Conservation (phyloP, 2,888 invertebrate species). For the Hypolimnas misippus region DNA sequence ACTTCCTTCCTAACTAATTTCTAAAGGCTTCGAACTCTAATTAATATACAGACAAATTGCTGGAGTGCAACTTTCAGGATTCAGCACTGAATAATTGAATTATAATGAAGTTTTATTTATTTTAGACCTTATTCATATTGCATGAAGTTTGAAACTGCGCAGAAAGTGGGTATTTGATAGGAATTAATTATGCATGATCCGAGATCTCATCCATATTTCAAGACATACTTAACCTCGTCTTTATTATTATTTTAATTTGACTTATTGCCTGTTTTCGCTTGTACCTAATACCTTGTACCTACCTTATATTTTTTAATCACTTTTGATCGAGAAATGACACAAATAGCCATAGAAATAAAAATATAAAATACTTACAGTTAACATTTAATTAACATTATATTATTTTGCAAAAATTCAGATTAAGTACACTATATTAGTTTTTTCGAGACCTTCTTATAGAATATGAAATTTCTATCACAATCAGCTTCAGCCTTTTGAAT, state of each 20-base stretch:
- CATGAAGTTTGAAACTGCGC: neutral
- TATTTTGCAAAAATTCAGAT: too few relatives aligned
- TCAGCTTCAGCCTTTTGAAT: too few relatives aligned
- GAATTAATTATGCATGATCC: constrained; percentile 22
- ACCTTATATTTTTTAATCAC: too few relatives aligned
- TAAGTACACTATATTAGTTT: too few relatives aligned
- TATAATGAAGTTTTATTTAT: neutral
- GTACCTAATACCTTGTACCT: neutral
- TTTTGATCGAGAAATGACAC: too few relatives aligned
- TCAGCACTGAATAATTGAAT: constrained; percentile 10
- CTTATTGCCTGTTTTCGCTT: neutral
- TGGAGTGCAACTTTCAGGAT: neutral
- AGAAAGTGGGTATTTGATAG: constrained; percentile 6
- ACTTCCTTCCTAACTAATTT: neutral
- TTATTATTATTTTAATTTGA: constrained; percentile 9
- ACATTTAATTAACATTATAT: too few relatives aligned
- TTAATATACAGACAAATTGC: constrained; percentile 9
- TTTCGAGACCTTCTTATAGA: too few relatives aligned
- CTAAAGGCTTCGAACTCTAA: neutral
- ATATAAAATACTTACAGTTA: too few relatives aligned
- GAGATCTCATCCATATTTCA: neutral
- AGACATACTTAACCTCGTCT: constrained; percentile 2
- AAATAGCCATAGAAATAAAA: too few relatives aligned
- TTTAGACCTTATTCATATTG: constrained; percentile 9
- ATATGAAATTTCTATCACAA: too few relatives aligned